Conservation (phyloP, 2,888 invertebrate genomes). For the Sussaba pulchella region DNA sequence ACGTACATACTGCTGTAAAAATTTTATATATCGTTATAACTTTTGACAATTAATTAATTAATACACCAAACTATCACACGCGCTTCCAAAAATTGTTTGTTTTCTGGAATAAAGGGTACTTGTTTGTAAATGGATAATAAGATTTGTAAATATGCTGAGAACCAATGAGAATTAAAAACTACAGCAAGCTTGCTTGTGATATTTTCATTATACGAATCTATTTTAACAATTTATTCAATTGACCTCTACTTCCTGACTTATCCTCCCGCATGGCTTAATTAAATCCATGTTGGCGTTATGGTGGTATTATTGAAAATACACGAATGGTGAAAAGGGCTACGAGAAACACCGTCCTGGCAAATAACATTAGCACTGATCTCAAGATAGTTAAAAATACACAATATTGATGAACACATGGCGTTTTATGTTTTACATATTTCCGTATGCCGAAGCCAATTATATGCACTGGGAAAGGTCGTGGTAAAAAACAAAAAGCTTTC, state of each 20-base stretch:
- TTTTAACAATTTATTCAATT: constrained; percentile 12
- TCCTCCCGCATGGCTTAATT: too few species aligned
- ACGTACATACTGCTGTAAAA: neutral
- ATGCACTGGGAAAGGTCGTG: too few species aligned
- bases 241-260: neutral
- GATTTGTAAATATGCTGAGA: constrained; percentile 23
- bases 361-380: too few species aligned
- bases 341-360: too few species aligned
- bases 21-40: constrained; percentile 30
- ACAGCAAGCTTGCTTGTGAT: constrained; percentile 36
- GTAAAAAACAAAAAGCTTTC: too few species aligned
- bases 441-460: too few species aligned
- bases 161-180: constrained; percentile 21
- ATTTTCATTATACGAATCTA: constrained; percentile 39
- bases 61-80: neutral
- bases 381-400: too few species aligned
- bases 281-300: too few species aligned
- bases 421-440: too few species aligned
- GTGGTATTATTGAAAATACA: too few species aligned
- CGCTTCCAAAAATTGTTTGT: neutral
- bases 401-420: too few species aligned
- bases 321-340: too few species aligned
- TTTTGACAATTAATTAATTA: neutral
- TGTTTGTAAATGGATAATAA: constrained; percentile 7
- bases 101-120: constrained; percentile 5